A percentile compares a stretch with the other conserved stretches of the same genome.
phyloP scores from a whole-genome alignment of 2,888 invertebrate species.

The Thumatha senex region DNA sequence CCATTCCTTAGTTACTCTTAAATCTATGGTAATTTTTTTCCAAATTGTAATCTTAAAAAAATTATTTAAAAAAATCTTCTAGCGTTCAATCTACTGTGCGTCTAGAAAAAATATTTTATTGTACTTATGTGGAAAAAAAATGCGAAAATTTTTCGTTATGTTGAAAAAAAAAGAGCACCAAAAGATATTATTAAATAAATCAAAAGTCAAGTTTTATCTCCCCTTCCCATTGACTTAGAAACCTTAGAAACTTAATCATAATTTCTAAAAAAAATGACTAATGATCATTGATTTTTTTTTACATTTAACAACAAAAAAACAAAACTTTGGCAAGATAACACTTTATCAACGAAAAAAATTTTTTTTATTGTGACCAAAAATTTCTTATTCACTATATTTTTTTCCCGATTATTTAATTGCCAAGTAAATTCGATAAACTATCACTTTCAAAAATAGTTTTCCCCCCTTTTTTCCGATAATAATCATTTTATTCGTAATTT shows the following conservation, averaged over 20 bases:
- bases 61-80: slow-evolving; percentile 33
- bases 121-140: slow-evolving; percentile 30
- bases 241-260: slow-evolving; percentile 20
- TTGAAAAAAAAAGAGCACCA: slow-evolving; percentile 53
- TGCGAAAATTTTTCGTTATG: slow-evolving; percentile 21
- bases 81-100: slow-evolving; percentile 46
- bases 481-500: slow-evolving; percentile 1
- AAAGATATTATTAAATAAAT: slow-evolving; percentile 25
- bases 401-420: slow-evolving; percentile 50
- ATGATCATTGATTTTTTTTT: slow-evolving; percentile 31
- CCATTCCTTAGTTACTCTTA: slow-evolving; percentile 46
- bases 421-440: slow-evolving; percentile 79
- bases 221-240: slow-evolving; percentile 22
- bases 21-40: slow-evolving; percentile 52
- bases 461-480: slow-evolving; percentile 26
- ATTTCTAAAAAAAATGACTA: slow-evolving; percentile 42
- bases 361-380: slow-evolving; percentile 43
- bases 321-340: slow-evolving; percentile 66
- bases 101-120: slow-evolving; percentile 31
- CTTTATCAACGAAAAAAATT: slow-evolving; percentile 30
- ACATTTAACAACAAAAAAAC: slow-evolving; percentile 33
- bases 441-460: slow-evolving; percentile 54
- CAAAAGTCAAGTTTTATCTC: slow-evolving; percentile 29
- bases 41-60: slow-evolving; percentile 41
- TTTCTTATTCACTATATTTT: slow-evolving; percentile 38